Evolutionary conservation across 2,888 invertebrate species (phyloP), one percentile per base, ranked within the genome.

Genomic region (Sinodicranocentrus sp.): DNA sequence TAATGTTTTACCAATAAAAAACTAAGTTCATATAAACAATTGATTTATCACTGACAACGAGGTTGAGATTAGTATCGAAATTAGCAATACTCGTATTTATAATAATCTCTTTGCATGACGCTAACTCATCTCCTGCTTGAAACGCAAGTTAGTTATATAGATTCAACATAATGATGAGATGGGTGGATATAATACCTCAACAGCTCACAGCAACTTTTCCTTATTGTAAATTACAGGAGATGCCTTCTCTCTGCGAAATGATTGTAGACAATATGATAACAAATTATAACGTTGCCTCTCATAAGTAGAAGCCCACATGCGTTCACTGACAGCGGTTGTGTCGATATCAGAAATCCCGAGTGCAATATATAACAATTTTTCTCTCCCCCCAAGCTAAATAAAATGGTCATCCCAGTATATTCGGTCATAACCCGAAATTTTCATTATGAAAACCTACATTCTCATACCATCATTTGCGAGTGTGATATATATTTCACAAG

Each of bases 231-330:
- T n/a, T 28, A 61, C 52, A 15, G 15, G 70, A 57, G 70, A 82
- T 71, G 70, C 72, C 61, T 67, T 19, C 48, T n/a, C 48, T 48
- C 15, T 59, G 28, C 67, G 54, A 48, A 48, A n/a, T 48, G 5
- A 44, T 67, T 71, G 57, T 57, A 52, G 82, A 75, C 67, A 68
- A 39, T 67, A 44, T 70, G 68, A 70, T 82, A 44, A 61, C 70
- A 82, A 76, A 82, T 82, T 82, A 76, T 76, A 76, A 61, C 70
- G 75, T 82, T 75, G 52, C 15, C 44, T 23, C 13, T 19, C 1
- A 3, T 19, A 68, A 82, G 70, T 52, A 72, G 73, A 73, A 44
- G 68, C 68, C 68, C 75, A n/a, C n/a, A 82, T 76, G 82, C 76
- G 82, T 82, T 75, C 82, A 82, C 44, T 59, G 26, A 17, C 1